Evolutionary conservation across 2,797 vertebrate genomes (phyloP).

Genomic region (Hafferia zeledoni): DNA sequence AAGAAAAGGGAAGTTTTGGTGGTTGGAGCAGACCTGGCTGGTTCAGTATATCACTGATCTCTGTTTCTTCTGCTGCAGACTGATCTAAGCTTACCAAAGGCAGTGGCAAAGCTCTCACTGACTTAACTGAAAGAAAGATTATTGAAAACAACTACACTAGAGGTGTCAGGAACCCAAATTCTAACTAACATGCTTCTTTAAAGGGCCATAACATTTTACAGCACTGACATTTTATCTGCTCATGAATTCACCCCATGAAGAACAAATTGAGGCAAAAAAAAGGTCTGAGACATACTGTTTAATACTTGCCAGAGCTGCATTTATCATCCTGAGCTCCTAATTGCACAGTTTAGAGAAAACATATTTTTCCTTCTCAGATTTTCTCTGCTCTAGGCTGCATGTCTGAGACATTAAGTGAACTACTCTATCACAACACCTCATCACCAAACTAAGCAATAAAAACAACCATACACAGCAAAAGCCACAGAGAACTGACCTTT

Average conservation of each 20-base stretch:
- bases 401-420: neutral
- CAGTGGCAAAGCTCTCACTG: neutral
- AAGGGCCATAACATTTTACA: neutral
- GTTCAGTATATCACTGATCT: neutral
- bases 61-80: neutral
- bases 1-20: neutral
- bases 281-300: neutral
- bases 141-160: neutral
- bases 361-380: neutral
- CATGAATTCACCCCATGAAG: neutral
- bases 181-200: neutral
- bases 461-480: neutral
- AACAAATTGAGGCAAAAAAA: neutral
- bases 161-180: neutral
- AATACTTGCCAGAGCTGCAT: neutral
- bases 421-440: constrained; percentile 31
- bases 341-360: neutral
- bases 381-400: neutral
- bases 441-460: constrained; percentile 21
- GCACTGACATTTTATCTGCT: neutral
- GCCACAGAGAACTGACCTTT: constrained; percentile 23
- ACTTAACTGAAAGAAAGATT: neutral
- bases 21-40: neutral
- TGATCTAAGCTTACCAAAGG: neutral
- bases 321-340: neutral